Conservation (phyloP, 2,888 invertebrate genomes). For the Drosophila buzzatii region DNA sequence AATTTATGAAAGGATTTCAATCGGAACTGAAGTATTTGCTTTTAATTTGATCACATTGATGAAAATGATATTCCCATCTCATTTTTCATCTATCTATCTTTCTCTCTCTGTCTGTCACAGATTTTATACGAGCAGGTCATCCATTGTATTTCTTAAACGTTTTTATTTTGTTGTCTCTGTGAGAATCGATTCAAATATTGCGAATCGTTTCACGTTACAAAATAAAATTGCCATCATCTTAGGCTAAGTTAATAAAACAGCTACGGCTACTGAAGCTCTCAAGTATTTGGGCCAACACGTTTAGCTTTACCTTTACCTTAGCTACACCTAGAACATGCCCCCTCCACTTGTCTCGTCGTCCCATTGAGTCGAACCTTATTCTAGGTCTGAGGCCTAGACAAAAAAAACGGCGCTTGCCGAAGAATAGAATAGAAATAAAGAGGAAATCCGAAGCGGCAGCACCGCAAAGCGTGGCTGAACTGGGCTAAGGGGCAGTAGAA, state of each 20-base stretch:
- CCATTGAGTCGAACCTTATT: background rate
- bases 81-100: no score
- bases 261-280: background rate
- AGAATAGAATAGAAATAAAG: background rate
- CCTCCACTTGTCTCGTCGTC: background rate
- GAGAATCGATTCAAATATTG: background rate
- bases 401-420: constrained; percentile 2
- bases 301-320: background rate
- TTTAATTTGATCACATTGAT: no score
- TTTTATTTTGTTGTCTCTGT: background rate
- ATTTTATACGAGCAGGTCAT: background rate
- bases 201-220: constrained; percentile 5
- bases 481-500: background rate
- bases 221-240: constrained; percentile 7
- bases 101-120: background rate
- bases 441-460: background rate
- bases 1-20: no score
- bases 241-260: constrained; percentile 2
- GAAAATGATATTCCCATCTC: no score
- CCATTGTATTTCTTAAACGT: background rate
- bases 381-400: constrained; percentile 28
- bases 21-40: no score
- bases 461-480: background rate
- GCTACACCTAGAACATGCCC: constrained; percentile 5
- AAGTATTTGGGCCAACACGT: constrained; percentile 9